Conservation (phyloP, 2,888 invertebrate species). For the Patella ulyssiponensis region DNA sequence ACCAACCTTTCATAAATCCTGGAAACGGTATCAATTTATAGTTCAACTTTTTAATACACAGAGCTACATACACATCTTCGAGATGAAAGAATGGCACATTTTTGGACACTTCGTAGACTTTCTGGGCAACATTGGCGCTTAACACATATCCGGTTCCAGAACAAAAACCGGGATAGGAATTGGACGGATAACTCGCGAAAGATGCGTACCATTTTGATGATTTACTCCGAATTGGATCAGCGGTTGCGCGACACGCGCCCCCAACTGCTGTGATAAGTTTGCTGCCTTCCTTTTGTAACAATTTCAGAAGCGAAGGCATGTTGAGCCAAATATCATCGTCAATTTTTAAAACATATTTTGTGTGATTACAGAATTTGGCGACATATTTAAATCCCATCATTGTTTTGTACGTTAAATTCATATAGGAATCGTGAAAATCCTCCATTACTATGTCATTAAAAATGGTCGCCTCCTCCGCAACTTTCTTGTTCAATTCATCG, state of each 20-base stretch:
- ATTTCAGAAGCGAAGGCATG: slow-evolving; percentile 13
- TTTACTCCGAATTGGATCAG: slow-evolving; percentile 6
- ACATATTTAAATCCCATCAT: slow-evolving; percentile 40
- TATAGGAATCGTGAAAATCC: slow-evolving; percentile 38
- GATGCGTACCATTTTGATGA: slow-evolving; percentile 18
- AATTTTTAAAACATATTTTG: slow-evolving; percentile 39
- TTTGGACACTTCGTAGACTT: slow-evolving; percentile 11
- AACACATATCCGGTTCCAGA: slow-evolving; percentile 17
- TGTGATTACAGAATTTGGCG: slow-evolving; percentile 22
- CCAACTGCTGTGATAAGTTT: not conserved
- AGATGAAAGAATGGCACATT: slow-evolving; percentile 26
- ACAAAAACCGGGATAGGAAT: slow-evolving; percentile 15
- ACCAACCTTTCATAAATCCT: not conserved
- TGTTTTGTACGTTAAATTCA: slow-evolving; percentile 40
- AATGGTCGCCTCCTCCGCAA: slow-evolving; percentile 28
- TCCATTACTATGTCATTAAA: slow-evolving; percentile 34
- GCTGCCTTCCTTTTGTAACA: not conserved
- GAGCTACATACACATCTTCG: slow-evolving; percentile 23
- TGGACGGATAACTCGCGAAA: not conserved
- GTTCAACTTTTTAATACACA: slow-evolving; percentile 21
- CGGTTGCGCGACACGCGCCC: slow-evolving; percentile 7
- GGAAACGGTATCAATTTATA: not conserved
- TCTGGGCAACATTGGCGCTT: slow-evolving; percentile 6
- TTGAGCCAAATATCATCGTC: slow-evolving; percentile 44
- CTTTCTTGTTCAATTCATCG: slow-evolving; percentile 2